Evolutionary conservation across 2,888 invertebrate genomes (phyloP).

Genomic region (Leucania comma): DNA sequence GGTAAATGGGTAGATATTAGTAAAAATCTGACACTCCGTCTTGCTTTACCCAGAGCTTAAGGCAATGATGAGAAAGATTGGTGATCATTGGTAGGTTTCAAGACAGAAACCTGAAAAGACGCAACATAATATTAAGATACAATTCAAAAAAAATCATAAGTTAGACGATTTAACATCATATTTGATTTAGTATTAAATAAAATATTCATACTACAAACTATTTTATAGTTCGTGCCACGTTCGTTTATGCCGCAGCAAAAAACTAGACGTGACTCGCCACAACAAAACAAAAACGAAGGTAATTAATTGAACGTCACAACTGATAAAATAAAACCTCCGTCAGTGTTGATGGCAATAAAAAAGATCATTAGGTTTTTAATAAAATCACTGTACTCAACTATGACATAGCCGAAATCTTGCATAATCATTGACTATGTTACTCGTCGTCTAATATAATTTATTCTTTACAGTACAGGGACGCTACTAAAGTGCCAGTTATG

Average conservation of each 20-base stretch:
- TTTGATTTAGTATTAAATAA: neutral
- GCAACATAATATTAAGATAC: neutral
- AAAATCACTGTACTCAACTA: constrained; percentile 41
- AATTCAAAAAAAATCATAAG: neutral
- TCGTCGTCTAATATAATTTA: neutral
- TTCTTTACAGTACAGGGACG: too few species aligned
- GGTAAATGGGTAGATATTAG: too few species aligned
- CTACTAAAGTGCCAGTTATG: too few species aligned
- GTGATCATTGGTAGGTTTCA: neutral
- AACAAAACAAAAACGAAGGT: constrained; percentile 19
- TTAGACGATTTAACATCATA: too few species aligned
- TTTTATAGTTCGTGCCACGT: neutral
- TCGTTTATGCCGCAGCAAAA: neutral
- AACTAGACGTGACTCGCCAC: constrained; percentile 10
- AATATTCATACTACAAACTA: neutral
- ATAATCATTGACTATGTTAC: constrained; percentile 21
- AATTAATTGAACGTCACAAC: constrained; percentile 29
- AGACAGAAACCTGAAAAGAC: neutral
- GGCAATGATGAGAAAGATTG: neutral
- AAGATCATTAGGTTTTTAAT: constrained; percentile 40
- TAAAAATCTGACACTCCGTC: too few species aligned
- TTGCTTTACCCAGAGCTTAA: neutral
- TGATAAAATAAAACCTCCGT: constrained; percentile 33
- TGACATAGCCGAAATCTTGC: constrained; percentile 34
- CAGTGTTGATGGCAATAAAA: constrained; percentile 31